These are phyloP conservation scores for Drosophila tani DNA, from an alignment of 1,140 invertebrate species.

Conservation along the genomic window DNA sequence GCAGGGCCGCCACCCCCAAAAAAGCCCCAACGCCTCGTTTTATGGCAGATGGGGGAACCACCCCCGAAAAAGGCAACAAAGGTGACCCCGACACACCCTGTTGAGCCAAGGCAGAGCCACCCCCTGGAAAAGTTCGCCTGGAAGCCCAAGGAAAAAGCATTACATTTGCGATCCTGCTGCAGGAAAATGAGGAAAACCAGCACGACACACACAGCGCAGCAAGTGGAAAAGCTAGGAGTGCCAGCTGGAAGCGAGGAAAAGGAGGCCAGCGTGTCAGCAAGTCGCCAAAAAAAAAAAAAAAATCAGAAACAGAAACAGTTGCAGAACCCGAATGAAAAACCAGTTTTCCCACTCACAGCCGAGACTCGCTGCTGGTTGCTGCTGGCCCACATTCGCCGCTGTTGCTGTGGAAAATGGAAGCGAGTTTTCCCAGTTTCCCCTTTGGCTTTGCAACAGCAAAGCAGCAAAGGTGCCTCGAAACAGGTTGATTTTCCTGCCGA, in stretches of 20 bases:
- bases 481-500: conserved; percentile 78
- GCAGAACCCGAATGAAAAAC: conserved; percentile 69
- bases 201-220: conserved; percentile 8
- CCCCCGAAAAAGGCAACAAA: conserved; percentile 43
- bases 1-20: conserved; percentile 7
- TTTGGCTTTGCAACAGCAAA: conserved; percentile 1
- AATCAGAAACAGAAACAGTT: conserved; percentile 39
- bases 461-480: conserved; percentile 40
- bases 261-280: conserved; percentile 76
- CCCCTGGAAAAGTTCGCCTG: conserved; percentile 37
- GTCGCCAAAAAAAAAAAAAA: conserved; percentile 32
- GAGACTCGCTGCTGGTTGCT: conserved; percentile 43
- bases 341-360: conserved; percentile 57
- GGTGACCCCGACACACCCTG: conserved; percentile 56
- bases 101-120: conserved; percentile 22
- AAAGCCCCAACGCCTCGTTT: conserved; percentile 28
- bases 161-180: conserved; percentile 36
- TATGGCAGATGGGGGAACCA: conserved; percentile 23
- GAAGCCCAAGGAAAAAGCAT: conserved; percentile 27
- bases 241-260: conserved; percentile 55
- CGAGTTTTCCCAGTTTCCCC: conserved; percentile 62
- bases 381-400: conserved; percentile 64
- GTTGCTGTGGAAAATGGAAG: conserved; percentile 51
- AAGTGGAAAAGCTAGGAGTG: conserved; percentile 59
- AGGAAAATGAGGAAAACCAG: conserved; percentile 23